Evolutionary conservation across 2,888 invertebrate genomes (phyloP).

Genomic region (Trimorus sp.): DNA sequence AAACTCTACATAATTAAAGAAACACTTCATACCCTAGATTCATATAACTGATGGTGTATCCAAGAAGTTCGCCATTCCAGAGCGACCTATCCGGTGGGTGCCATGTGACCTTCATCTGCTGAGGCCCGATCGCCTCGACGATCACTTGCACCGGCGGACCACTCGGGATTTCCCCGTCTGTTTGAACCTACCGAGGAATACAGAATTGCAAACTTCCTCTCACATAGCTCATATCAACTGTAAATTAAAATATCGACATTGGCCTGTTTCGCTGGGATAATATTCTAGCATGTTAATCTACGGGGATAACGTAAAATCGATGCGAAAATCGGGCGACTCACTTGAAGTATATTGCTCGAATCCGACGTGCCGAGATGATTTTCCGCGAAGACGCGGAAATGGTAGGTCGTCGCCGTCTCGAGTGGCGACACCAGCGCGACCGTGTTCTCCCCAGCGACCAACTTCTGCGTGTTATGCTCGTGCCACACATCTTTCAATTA

Average conservation of each 20-base stretch:
- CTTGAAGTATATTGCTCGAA: slow-evolving; percentile 84
- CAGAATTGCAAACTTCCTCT: too few relatives aligned
- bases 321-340: slow-evolving; percentile 75
- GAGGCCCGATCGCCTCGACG: slow-evolving; percentile 87
- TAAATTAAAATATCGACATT: too few relatives aligned
- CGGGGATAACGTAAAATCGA: background rate
- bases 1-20: too few relatives aligned
- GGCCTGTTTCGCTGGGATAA: too few relatives aligned
- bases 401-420: slow-evolving; percentile 84
- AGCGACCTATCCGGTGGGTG: slow-evolving; percentile 87
- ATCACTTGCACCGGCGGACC: slow-evolving; percentile 87
- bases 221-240: background rate
- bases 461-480: slow-evolving; percentile 84
- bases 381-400: slow-evolving; percentile 85
- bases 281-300: background rate
- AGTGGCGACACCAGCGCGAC: slow-evolving; percentile 83
- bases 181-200: slow-evolving; percentile 77
- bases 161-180: slow-evolving; percentile 86
- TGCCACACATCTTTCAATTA: slow-evolving; percentile 83
- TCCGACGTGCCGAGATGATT: slow-evolving; percentile 85
- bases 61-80: slow-evolving; percentile 89
- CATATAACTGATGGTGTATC: slow-evolving; percentile 85
- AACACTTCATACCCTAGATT: slow-evolving; percentile 75
- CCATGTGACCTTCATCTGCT: slow-evolving; percentile 89
- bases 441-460: slow-evolving; percentile 83